Percentiles rank a stretch among this genome's conserved stretches.
phyloP scores from a whole-genome alignment of 2,888 invertebrate genomes.

The Microplitis deprimator region DNA sequence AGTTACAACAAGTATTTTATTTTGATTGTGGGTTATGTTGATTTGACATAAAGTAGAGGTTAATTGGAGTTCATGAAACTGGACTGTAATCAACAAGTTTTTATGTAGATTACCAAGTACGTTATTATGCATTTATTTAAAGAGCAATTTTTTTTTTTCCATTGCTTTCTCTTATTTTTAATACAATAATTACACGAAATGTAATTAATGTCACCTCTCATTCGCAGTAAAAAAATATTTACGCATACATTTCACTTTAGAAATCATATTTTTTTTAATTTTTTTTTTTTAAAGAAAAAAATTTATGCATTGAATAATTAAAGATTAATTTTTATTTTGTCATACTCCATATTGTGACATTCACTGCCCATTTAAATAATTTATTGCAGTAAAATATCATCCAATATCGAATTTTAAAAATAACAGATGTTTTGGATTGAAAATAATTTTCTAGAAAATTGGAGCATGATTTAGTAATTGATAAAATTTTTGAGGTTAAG shows the following conservation, averaged over 20 bases:
- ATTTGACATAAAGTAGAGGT: not conserved
- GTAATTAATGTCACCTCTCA: not conserved
- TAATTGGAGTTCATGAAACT: not conserved
- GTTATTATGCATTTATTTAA: not conserved
- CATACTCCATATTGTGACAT: not conserved
- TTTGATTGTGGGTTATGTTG: not conserved
- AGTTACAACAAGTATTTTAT: not conserved
- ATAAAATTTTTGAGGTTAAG: constrained; percentile 55
- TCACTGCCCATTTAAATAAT: not conserved
- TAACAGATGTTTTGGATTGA: not conserved
- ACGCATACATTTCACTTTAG: not conserved
- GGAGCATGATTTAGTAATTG: constrained; percentile 3
- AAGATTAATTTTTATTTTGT: not conserved
- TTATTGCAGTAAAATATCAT: not conserved
- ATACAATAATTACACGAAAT: not conserved
- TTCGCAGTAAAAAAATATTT: not conserved
- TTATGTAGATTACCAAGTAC: not conserved
- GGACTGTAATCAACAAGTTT: not conserved
- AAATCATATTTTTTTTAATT: not conserved
- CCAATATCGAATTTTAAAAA: not conserved
- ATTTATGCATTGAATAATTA: not conserved
- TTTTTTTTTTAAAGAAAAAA: not conserved
- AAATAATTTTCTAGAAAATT: not conserved
- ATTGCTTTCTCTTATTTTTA: not conserved
- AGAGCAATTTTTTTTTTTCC: not conserved